These are phyloP conservation scores for Plectus sambesii DNA, from an alignment of 1,140 invertebrate species.

Conservation along the genomic window DNA sequence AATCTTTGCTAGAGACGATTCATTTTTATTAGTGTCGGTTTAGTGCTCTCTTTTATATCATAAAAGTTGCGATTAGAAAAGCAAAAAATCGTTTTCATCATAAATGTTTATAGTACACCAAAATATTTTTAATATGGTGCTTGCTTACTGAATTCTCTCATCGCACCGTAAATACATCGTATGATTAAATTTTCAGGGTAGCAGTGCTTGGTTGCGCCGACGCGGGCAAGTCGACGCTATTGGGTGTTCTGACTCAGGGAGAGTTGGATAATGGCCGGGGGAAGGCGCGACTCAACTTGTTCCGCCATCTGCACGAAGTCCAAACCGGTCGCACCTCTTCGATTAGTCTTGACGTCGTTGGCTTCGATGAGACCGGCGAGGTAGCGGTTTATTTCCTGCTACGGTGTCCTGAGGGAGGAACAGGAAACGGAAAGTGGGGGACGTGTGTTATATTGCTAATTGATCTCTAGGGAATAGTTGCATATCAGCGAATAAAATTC, in stretches of 20 bases:
- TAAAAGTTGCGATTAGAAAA: no score
- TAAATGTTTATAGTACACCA: no score
- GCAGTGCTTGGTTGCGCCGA: slow-evolving; percentile 30
- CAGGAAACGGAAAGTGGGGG: slow-evolving; percentile 35
- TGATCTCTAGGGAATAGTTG: slow-evolving; percentile 16
- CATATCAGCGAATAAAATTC: no score
- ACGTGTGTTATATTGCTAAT: no score
- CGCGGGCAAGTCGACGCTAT: slow-evolving; percentile 39
- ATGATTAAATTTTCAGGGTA: slow-evolving; percentile 14
- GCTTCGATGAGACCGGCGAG: slow-evolving; percentile 57
- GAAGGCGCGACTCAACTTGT: slow-evolving; percentile 81
- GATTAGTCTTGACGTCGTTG: slow-evolving; percentile 88
- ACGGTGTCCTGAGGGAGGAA: slow-evolving; percentile 9
- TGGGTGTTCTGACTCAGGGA: slow-evolving; percentile 82
- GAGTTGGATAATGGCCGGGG: slow-evolving; percentile 88
- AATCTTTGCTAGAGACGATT: no score
- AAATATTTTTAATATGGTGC: no score
- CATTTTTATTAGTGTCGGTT: no score
- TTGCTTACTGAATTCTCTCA: no score
- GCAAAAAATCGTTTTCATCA: no score
- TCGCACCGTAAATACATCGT: no score
- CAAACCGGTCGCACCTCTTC: slow-evolving; percentile 87
- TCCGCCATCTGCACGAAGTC: slow-evolving; percentile 89
- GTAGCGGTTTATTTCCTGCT: slow-evolving; percentile 27
- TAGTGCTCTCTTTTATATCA: no score